Percentiles rank a stretch among this genome's conserved stretches.
phyloP scores from a whole-genome alignment of 1,140 invertebrate species.

The Zeugodacus cucurbitae region DNA sequence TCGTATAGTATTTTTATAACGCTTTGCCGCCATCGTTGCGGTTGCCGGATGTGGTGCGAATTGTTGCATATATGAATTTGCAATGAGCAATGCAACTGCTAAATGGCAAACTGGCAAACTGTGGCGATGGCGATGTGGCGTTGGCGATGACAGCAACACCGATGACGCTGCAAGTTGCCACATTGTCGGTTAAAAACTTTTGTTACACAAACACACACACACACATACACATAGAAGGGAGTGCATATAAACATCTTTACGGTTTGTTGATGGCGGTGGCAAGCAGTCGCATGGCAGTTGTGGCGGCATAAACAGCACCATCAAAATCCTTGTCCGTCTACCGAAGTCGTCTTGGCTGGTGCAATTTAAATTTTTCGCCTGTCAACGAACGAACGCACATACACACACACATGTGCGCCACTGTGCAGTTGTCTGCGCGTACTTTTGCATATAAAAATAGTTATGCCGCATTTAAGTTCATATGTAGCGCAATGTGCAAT shows the following conservation, averaged over 20 bases:
- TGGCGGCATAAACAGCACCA: conserved; percentile 30
- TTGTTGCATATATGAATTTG: conserved; percentile 37
- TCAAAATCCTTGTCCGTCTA: not conserved
- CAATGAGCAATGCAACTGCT: conserved; percentile 31
- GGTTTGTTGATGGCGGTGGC: not conserved
- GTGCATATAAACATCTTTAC: not conserved
- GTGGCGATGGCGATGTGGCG: not conserved
- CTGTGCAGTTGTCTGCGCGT: not conserved
- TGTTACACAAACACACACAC: not conserved
- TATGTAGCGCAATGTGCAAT: not conserved
- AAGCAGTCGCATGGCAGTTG: not conserved
- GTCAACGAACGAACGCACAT: not conserved
- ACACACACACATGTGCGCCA: not conserved
- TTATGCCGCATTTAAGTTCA: not conserved
- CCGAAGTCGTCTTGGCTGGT: not conserved
- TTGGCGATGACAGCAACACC: not conserved
- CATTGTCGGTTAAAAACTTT: conserved; percentile 25
- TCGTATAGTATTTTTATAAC: conserved; percentile 22
- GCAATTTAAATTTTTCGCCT: conserved; percentile 33
- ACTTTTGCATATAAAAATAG: not conserved
- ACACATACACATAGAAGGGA: no score
- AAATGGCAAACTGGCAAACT: conserved; percentile 23
- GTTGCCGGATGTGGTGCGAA: conserved; percentile 33
- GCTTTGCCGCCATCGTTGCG: conserved; percentile 30
- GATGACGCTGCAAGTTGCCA: conserved; percentile 5